phyloP scores from a whole-genome alignment of 1,140 invertebrate genomes.

The Agrypnia vestita region DNA sequence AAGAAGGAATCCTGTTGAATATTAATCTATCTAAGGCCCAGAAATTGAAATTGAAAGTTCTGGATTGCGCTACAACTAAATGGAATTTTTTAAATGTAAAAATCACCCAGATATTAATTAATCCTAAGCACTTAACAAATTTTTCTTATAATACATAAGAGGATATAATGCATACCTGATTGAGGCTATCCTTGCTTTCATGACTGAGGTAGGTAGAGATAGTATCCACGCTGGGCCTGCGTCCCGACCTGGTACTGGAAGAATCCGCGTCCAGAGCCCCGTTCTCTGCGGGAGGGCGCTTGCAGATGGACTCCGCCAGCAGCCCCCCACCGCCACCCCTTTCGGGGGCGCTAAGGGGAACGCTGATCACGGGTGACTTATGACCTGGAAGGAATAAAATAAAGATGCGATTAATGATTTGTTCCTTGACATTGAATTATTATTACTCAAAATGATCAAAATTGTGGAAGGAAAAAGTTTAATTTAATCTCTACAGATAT shows the following conservation, averaged over 20 bases:
- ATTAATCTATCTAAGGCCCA: too few relatives aligned
- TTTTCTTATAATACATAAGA: not conserved
- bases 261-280: slow-evolving; percentile 75
- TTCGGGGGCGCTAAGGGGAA: not conserved
- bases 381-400: slow-evolving; percentile 52
- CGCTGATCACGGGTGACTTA: slow-evolving; percentile 45
- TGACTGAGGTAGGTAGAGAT: slow-evolving; percentile 91
- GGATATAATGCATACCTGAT: slow-evolving; percentile 52
- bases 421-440: not conserved
- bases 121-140: too few relatives aligned
- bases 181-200: slow-evolving; percentile 80
- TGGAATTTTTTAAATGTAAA: too few relatives aligned
- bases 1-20: too few relatives aligned
- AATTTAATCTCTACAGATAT: too few relatives aligned
- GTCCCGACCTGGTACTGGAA: slow-evolving; percentile 80
- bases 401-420: not conserved
- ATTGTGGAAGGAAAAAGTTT: too few relatives aligned
- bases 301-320: not conserved
- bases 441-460: too few relatives aligned
- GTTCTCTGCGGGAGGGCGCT: slow-evolving; percentile 30
- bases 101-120: too few relatives aligned
- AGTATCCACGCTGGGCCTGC: slow-evolving; percentile 87
- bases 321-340: slow-evolving; percentile 35
- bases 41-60: too few relatives aligned
- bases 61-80: too few relatives aligned